Evolutionary conservation across 2,113 vertebrate species (phyloP).

Genomic region (Merops nubicus): DNA sequence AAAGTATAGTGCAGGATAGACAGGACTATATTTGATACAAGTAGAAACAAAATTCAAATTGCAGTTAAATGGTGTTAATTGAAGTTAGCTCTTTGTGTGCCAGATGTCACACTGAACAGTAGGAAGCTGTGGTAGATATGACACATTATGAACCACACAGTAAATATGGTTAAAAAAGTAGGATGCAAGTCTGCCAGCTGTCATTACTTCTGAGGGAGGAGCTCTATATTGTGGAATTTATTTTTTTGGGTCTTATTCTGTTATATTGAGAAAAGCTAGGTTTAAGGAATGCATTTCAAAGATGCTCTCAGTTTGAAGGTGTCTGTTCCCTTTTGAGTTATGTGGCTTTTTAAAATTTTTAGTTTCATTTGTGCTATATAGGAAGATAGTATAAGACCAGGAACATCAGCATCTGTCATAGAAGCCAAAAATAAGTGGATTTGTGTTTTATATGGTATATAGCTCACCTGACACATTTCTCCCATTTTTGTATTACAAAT

Average conservation of each 20-base stretch:
- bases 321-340: not conserved
- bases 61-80: not conserved
- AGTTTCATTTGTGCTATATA: not conserved
- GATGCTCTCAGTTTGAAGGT: not conserved
- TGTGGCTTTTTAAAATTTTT: not conserved
- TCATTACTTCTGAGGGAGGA: not conserved
- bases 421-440: not conserved
- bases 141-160: fast-evolving
- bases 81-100: not conserved
- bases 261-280: not conserved
- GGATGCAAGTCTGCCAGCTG: not conserved
- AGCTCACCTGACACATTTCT: not conserved
- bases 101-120: not conserved
- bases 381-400: not conserved
- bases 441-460: not conserved
- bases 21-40: not conserved
- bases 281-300: not conserved
- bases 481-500: not conserved
- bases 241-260: not conserved
- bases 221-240: not conserved
- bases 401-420: not conserved
- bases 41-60: not conserved
- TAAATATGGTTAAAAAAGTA: not conserved
- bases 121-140: not conserved
- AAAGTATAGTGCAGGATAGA: not conserved